These are phyloP conservation scores for Pseudococcus jackbeardsleyi DNA, from an alignment of 2,888 invertebrate species.

Conservation along the genomic window DNA sequence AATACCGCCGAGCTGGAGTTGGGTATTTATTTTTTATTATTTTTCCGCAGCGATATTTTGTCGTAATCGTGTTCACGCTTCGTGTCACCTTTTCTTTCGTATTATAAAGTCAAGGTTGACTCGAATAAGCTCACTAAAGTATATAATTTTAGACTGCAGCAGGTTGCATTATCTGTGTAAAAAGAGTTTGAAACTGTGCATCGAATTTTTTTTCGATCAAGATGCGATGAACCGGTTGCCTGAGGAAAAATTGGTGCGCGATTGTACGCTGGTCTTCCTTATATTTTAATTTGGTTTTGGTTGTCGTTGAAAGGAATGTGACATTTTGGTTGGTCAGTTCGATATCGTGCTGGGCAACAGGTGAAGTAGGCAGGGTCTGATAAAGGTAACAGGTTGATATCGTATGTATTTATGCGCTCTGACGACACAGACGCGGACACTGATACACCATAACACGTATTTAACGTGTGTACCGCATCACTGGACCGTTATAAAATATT, in stretches of 20 bases:
- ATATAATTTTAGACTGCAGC: not conserved
- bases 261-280: not conserved
- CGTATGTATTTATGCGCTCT: not conserved
- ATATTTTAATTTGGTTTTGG: not conserved
- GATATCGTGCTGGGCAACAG: not conserved
- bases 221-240: not conserved
- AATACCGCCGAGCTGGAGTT: not conserved
- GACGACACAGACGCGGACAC: not conserved
- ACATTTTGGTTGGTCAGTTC: slow-evolving; percentile 3
- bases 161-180: not conserved
- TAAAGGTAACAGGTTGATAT: slow-evolving; percentile 3
- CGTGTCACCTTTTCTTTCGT: slow-evolving; percentile 13
- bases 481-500: slow-evolving; percentile 59
- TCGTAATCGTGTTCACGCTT: slow-evolving; percentile 45
- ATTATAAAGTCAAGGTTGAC: not conserved
- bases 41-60: not conserved
- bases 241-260: not conserved
- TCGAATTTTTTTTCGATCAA: not conserved
- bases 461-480: not conserved
- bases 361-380: not conserved
- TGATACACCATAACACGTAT: slow-evolving; percentile 11
- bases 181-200: not conserved
- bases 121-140: not conserved
- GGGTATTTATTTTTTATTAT: too few relatives aligned
- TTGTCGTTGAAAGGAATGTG: not conserved